These are phyloP conservation scores for Plodia interpunctella DNA, from an alignment of 1,140 invertebrate species.

Conservation along the genomic window DNA sequence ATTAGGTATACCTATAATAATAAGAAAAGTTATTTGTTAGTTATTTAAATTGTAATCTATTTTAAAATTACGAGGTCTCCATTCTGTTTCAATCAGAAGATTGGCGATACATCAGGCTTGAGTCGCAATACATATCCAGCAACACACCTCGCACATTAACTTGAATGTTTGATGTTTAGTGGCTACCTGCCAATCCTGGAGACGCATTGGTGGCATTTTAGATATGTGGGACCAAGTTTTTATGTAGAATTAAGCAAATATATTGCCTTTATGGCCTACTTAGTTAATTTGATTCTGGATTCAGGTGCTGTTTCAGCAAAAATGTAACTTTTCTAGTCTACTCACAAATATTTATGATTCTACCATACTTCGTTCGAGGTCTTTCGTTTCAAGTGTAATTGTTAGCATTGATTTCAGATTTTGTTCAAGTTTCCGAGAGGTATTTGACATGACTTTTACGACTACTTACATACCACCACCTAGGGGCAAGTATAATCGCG, in stretches of 20 bases:
- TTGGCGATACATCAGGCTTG: slow-evolving; percentile 44
- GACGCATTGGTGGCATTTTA: slow-evolving; percentile 5
- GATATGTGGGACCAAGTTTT: slow-evolving; percentile 9
- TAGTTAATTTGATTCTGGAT: not conserved
- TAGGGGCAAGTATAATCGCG: too few species aligned
- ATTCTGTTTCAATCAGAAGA: slow-evolving; percentile 33
- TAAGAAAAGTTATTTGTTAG: too few species aligned
- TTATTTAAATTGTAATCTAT: too few species aligned
- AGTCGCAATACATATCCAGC: slow-evolving; percentile 40
- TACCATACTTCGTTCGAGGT: not conserved
- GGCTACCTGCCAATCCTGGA: not conserved
- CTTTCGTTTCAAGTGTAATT: too few species aligned
- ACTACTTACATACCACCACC: too few species aligned
- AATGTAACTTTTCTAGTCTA: too few species aligned
- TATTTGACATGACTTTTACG: too few species aligned
- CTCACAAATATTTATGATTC: not conserved
- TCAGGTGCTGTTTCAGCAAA: not conserved
- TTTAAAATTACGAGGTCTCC: not conserved
- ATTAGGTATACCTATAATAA: too few species aligned
- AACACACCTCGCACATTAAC: slow-evolving; percentile 44
- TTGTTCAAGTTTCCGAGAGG: too few species aligned
- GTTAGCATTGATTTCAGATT: too few species aligned
- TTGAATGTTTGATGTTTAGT: slow-evolving; percentile 50
- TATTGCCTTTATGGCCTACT: not conserved
- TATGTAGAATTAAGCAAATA: not conserved